These are phyloP conservation scores for Mastomys natalensis DNA, from an alignment of 2,113 vertebrate genomes.

Conservation along the genomic window DNA sequence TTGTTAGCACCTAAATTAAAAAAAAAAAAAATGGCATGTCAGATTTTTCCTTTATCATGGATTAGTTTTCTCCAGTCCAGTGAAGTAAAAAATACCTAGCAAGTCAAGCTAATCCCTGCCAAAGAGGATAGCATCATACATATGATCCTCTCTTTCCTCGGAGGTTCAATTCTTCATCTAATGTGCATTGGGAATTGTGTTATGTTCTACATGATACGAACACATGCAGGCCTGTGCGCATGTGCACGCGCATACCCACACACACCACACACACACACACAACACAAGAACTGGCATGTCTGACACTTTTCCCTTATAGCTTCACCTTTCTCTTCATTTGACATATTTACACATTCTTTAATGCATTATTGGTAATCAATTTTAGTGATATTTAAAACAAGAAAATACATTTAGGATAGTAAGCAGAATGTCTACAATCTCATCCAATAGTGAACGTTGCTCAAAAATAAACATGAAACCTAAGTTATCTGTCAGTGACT, in stretches of 20 bases:
- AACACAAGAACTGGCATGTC: background rate
- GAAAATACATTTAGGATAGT: constrained; percentile 18
- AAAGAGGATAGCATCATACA: background rate
- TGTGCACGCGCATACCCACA: background rate
- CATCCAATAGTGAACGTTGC: background rate
- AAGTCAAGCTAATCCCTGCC: background rate
- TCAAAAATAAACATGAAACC: constrained; percentile 59
- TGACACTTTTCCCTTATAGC: background rate
- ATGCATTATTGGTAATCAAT: background rate
- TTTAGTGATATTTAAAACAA: constrained; percentile 38
- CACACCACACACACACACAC: background rate
- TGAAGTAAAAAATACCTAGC: background rate
- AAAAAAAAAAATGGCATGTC: background rate
- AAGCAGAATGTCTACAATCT: background rate
- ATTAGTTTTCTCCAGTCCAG: constrained; percentile 22
- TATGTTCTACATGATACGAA: background rate
- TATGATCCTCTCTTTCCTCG: background rate
- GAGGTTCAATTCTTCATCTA: background rate
- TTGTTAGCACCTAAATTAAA: background rate
- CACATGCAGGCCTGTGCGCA: background rate
- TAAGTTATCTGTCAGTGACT: constrained; percentile 57
- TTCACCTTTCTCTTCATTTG: background rate
- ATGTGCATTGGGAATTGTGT: background rate
- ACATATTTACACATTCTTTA: background rate
- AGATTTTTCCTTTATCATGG: background rate